phyloP scores from a whole-genome alignment of 2,888 invertebrate species.

The Cephonodes hylas region DNA sequence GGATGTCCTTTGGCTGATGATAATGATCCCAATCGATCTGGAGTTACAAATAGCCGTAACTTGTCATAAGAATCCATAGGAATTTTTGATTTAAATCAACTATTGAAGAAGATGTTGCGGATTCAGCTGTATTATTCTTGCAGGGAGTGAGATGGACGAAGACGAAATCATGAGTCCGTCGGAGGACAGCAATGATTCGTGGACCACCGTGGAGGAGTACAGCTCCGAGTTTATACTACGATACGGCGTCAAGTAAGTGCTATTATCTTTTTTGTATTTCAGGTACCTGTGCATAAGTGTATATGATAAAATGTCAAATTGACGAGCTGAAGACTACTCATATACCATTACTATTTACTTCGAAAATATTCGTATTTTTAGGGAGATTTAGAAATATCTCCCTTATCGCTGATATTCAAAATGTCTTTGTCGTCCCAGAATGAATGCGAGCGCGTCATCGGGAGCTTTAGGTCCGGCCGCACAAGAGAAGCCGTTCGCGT shows the following conservation, averaged over 20 bases:
- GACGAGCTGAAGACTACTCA: too few relatives aligned
- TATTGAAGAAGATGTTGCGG: neutral
- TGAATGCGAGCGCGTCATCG: slow-evolving; percentile 60
- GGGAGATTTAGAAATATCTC: too few relatives aligned
- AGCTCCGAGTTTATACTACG: slow-evolving; percentile 89
- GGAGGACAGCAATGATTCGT: slow-evolving; percentile 91
- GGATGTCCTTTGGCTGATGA: too few relatives aligned
- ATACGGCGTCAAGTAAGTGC: slow-evolving; percentile 82
- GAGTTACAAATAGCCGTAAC: too few relatives aligned
- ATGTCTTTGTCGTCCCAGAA: slow-evolving; percentile 35
- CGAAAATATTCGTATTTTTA: too few relatives aligned
- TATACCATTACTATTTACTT: too few relatives aligned
- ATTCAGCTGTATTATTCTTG: slow-evolving; percentile 23
- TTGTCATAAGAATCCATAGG: too few relatives aligned
- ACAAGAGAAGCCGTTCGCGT: slow-evolving; percentile 90
- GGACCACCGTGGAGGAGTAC: slow-evolving; percentile 89
- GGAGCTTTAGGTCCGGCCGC: slow-evolving; percentile 67
- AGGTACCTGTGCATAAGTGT: too few relatives aligned
- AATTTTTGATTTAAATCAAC: too few relatives aligned
- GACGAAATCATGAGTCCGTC: slow-evolving; percentile 86
- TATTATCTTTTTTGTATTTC: too few relatives aligned
- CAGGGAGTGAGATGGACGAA: slow-evolving; percentile 87
- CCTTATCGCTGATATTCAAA: too few relatives aligned
- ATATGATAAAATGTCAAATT: neutral
- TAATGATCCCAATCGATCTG: too few relatives aligned